phyloP scores from a whole-genome alignment of 2,797 vertebrate species.

The Aldrovandia affinis region DNA sequence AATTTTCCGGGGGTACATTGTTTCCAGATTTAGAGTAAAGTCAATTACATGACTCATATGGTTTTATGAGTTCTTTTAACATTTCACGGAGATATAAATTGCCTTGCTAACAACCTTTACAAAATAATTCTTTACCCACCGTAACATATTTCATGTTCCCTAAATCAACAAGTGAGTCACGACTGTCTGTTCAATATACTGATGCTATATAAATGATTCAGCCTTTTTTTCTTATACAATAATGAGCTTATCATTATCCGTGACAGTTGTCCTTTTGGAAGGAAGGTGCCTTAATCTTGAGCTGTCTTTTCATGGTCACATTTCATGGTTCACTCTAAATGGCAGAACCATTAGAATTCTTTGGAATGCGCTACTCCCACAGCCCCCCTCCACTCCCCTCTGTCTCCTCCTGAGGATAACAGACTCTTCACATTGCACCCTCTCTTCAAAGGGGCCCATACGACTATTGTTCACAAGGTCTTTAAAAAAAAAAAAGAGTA shows the following conservation, averaged over 20 bases:
- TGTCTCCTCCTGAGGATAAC: not conserved
- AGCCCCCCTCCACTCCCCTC: not conserved
- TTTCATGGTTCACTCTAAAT: not conserved
- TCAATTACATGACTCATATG: too few species aligned
- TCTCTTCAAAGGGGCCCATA: not conserved
- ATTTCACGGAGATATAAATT: too few species aligned
- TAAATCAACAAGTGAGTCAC: not conserved
- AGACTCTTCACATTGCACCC: not conserved
- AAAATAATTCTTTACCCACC: not conserved
- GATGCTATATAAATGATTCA: not conserved
- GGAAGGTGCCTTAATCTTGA: slow-evolving; percentile 17
- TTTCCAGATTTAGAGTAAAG: too few species aligned
- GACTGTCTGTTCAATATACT: not conserved
- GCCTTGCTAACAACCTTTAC: too few species aligned
- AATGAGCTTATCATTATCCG: slow-evolving; percentile 8
- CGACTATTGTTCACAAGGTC: not conserved
- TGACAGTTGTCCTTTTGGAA: slow-evolving; percentile 25
- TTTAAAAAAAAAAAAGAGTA: not conserved
- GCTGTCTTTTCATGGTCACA: slow-evolving; percentile 36
- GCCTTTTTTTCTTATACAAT: not conserved
- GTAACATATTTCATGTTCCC: not conserved
- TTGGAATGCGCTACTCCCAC: not conserved
- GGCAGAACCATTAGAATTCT: slow-evolving; percentile 3
- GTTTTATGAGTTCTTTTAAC: too few species aligned
- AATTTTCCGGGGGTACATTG: too few species aligned